phyloP scores from a whole-genome alignment of 2,113 vertebrate species.

The Orcinus orca region DNA sequence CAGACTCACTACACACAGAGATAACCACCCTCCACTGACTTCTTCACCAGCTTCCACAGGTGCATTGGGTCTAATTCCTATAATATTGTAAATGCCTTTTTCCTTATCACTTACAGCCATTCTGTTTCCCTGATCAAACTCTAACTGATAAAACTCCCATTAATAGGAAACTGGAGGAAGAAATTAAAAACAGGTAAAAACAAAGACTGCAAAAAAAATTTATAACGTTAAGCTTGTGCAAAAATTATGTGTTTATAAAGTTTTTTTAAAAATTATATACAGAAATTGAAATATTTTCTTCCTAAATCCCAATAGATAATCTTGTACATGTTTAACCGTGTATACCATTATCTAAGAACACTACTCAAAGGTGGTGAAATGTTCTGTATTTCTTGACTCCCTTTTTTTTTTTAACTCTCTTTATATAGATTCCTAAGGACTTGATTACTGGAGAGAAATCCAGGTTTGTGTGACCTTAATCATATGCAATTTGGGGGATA shows the following conservation, averaged over 20 bases:
- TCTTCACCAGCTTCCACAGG: neutral
- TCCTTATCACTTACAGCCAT: neutral
- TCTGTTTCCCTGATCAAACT: neutral
- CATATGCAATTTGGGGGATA: neutral
- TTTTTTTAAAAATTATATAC: neutral
- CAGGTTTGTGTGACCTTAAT: neutral
- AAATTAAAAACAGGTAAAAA: neutral
- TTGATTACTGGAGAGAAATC: neutral
- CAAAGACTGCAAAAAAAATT: neutral
- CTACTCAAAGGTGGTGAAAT: neutral
- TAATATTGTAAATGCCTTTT: neutral
- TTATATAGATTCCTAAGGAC: neutral
- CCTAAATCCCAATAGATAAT: neutral
- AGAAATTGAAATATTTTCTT: neutral
- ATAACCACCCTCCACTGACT: neutral
- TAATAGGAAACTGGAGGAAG: neutral
- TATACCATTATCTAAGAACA: neutral
- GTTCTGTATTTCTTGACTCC: neutral
- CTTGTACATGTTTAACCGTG: neutral
- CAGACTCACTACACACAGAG: accelerated
- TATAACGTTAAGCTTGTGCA: neutral
- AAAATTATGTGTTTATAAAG: neutral
- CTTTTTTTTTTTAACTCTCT: neutral
- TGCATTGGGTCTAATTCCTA: neutral
- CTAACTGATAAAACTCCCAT: neutral